These are phyloP conservation scores for Pecten maximus DNA, from an alignment of 2,888 invertebrate genomes.

Conservation along the genomic window DNA sequence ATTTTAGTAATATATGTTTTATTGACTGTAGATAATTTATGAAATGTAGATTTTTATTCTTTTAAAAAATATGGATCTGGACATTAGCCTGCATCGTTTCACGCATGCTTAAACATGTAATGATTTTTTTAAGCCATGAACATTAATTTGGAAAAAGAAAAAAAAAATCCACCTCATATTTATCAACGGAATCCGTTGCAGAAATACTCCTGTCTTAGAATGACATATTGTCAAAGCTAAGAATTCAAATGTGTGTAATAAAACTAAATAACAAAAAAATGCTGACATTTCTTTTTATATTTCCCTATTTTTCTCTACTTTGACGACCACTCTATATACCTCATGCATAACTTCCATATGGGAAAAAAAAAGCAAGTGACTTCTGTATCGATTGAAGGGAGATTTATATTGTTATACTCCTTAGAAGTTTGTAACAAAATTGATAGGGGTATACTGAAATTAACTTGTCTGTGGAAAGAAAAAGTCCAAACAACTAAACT, in stretches of 20 bases:
- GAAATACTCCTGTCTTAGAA: slow-evolving; percentile 20
- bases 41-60: slow-evolving; percentile 30
- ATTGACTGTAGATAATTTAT: slow-evolving; percentile 35
- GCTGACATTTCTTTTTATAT: no score
- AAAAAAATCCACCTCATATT: neutral
- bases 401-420: no score
- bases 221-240: slow-evolving; percentile 16
- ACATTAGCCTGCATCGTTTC: slow-evolving; percentile 10
- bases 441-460: no score
- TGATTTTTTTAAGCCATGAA: neutral
- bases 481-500: no score
- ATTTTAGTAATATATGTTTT: slow-evolving; percentile 28
- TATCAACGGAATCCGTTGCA: slow-evolving; percentile 29
- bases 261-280: neutral
- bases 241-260: slow-evolving; percentile 18
- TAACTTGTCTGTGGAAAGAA: no score
- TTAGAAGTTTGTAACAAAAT: no score
- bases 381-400: no score
- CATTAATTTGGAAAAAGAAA: neutral
- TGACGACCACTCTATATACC: no score
- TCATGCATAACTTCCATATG: no score
- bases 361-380: no score
- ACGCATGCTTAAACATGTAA: neutral
- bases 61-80: slow-evolving; percentile 17
- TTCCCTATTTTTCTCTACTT: no score